Evolutionary conservation across 2,113 vertebrate genomes (phyloP).

Genomic region (Peromyscus maniculatus): DNA sequence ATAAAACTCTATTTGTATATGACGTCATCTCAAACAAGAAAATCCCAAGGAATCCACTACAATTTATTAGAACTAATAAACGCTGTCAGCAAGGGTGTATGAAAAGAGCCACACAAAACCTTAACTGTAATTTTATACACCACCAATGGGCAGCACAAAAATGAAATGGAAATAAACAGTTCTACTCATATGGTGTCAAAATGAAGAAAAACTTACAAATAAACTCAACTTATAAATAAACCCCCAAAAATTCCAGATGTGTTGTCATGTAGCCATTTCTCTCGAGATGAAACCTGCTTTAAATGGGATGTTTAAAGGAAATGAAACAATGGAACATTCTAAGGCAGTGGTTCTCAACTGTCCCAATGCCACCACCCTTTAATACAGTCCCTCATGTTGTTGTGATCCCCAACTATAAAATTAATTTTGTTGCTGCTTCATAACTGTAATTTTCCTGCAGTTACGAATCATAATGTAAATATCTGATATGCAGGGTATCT

Average conservation of each 20-base stretch:
- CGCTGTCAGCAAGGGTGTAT: background rate
- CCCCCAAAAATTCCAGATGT: background rate
- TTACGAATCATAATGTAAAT: background rate
- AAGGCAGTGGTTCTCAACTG: background rate
- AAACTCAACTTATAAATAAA: background rate
- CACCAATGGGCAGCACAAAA: background rate
- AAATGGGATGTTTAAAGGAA: no score
- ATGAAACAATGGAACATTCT: background rate
- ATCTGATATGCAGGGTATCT: background rate
- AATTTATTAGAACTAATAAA: background rate
- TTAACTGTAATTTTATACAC: background rate
- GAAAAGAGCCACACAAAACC: background rate
- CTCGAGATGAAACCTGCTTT: background rate
- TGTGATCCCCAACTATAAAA: background rate
- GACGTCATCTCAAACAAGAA: background rate
- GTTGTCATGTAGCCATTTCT: background rate
- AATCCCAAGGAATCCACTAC: background rate
- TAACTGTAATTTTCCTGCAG: background rate
- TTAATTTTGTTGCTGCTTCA: background rate
- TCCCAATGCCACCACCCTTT: background rate
- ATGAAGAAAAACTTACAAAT: constrained; percentile 11
- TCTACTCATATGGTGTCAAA: background rate
- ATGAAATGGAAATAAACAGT: background rate
- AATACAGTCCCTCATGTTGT: background rate
- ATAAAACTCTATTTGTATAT: background rate